Evolutionary conservation across 1,140 invertebrate species (phyloP).

Genomic region (Hetaerina americana): DNA sequence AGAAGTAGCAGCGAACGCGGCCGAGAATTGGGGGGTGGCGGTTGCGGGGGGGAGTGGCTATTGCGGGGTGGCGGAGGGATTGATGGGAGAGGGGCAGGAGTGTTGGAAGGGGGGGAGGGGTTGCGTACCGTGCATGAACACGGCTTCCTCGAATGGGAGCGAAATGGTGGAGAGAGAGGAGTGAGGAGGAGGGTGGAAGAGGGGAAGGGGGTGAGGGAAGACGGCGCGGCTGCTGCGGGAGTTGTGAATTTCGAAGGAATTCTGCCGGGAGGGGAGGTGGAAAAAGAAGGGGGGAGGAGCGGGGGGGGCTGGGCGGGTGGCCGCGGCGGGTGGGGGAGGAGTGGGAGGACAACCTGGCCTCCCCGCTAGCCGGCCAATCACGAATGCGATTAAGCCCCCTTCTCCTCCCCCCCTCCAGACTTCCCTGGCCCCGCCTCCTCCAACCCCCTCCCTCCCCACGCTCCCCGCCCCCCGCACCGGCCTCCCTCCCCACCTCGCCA

Average conservation of each 20-base stretch:
- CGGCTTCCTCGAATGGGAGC: too few relatives aligned
- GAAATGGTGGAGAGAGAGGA: not conserved
- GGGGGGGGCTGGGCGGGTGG: not conserved
- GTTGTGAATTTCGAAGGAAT: too few relatives aligned
- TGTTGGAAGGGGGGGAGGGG: too few relatives aligned
- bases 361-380: not conserved
- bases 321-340: not conserved
- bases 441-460: not conserved
- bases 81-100: too few relatives aligned
- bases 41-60: too few relatives aligned
- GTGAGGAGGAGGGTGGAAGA: not conserved
- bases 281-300: not conserved
- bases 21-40: too few relatives aligned
- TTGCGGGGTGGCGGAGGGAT: too few relatives aligned
- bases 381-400: not conserved
- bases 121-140: too few relatives aligned
- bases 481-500: too few relatives aligned
- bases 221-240: too few relatives aligned
- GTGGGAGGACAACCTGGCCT: not conserved
- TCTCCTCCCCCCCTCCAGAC: not conserved
- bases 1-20: too few relatives aligned
- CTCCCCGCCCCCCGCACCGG: too few relatives aligned
- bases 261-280: not conserved
- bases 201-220: not conserved
- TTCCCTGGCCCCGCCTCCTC: not conserved